Base-by-base conservation (phyloP, 1,140 invertebrate species). In the Drosophila navojoa region DNA sequence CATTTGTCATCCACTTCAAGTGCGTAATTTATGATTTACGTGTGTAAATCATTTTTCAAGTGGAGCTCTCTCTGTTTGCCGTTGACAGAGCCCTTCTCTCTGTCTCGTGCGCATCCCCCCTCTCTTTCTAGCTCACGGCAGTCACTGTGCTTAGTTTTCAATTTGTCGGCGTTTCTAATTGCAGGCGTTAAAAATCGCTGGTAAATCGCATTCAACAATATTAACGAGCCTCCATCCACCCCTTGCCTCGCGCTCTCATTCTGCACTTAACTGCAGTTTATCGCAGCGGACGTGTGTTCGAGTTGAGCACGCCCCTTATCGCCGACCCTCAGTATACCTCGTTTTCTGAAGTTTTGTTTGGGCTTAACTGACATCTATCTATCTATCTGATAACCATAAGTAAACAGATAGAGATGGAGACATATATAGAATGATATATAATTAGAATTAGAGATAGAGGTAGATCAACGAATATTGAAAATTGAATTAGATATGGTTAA, bases 1-100 rank as follows among this genome's bases (percentile, higher is more conserved):
- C 79, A 89, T 86, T 79, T 86, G 82, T 66, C 84, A 62, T 32
- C 81, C 82, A 86, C 84, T 86, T 81, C 50, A 89, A 74, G 61
- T 60, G 45, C 84, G 73, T 87, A 89, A 86, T 87, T 86, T 86
- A 86, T 87, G 82, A 86, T 86, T 86, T 86, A 71, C 55, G 79
- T 69, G 76, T 79, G 79, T 86, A 86, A 86, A 86, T 89, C 82
- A 87, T 77, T 77, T 82, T 68, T 87, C 57, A 86, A 86, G 79
- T 67, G 11, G 15, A 38, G 49, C 64, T 38, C 61, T 38, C 11
- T 16, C 27, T 61, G 57, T 52, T 58, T 85, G 80, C 53, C 49
- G 19, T 4, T 86, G 81, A 86, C 81, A 86, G 69, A 60, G 55
- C 19, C 25, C 13, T 16, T 19, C 47, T 25, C 0, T 32, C 2